Conservation (phyloP, 2,888 invertebrate genomes). For the Dioctria rufipes region DNA sequence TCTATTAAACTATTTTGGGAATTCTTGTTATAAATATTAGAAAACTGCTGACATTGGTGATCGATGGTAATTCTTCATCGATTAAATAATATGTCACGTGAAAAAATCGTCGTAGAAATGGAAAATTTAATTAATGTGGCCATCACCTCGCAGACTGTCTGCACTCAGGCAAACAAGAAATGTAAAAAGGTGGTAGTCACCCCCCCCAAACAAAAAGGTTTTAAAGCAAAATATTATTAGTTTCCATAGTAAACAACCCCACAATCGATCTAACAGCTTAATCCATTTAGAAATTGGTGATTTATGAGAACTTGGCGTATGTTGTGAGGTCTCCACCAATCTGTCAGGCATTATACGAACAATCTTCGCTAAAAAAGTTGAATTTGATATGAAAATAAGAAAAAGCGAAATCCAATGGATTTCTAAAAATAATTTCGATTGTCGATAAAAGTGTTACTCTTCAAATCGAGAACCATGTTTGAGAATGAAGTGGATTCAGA, state of each 20-base stretch:
- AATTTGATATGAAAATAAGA: constrained; percentile 2
- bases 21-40: too few species aligned
- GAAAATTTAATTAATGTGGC: too few species aligned
- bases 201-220: too few species aligned
- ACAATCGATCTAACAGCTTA: constrained; percentile 30
- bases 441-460: constrained; percentile 27
- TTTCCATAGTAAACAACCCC: constrained; percentile 1
- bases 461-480: constrained; percentile 62
- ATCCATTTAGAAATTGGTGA: constrained; percentile 28
- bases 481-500: constrained; percentile 70
- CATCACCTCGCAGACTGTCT: too few species aligned
- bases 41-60: too few species aligned
- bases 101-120: too few species aligned
- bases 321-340: background rate
- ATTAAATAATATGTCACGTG: too few species aligned
- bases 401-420: constrained; percentile 11
- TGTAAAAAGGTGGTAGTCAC: too few species aligned
- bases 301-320: background rate
- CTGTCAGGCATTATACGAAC: background rate
- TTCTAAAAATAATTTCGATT: constrained; percentile 36
- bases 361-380: constrained; percentile 6
- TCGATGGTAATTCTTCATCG: too few species aligned
- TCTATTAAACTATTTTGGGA: too few species aligned
- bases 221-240: background rate
- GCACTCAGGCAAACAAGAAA: too few species aligned